Evolutionary conservation across 2,888 invertebrate species (phyloP).

Genomic region (Coenonympha arcania): DNA sequence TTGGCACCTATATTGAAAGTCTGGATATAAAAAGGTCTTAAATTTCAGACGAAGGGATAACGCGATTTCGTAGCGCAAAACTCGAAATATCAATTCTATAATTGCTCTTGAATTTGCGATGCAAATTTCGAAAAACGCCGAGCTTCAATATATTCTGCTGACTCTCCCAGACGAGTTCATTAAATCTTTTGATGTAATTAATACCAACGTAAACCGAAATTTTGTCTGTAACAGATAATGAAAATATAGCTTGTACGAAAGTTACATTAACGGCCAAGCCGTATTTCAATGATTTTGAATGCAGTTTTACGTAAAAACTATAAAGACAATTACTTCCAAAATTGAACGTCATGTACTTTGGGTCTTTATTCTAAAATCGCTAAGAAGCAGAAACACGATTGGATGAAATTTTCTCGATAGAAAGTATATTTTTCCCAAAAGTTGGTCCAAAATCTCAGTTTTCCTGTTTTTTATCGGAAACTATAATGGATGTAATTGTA

Average conservation of each 20-base stretch:
- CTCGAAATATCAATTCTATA: constrained; percentile 7
- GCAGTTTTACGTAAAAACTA: too few relatives aligned
- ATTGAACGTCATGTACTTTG: too few relatives aligned
- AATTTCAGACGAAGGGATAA: constrained; percentile 6
- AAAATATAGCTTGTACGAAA: background rate
- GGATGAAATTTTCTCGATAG: too few relatives aligned
- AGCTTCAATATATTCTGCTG: constrained; percentile 5
- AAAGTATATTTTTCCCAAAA: too few relatives aligned
- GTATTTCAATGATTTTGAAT: too few relatives aligned
- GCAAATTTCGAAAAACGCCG: constrained; percentile 10
- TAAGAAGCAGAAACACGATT: too few relatives aligned
- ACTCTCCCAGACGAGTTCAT: constrained; percentile 9
- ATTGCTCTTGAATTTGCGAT: constrained; percentile 10
- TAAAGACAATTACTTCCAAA: too few relatives aligned
- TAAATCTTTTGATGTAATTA: constrained; percentile 8
- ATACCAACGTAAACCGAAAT: constrained; percentile 1
- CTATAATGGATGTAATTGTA: too few relatives aligned
- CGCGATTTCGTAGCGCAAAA: constrained; percentile 6
- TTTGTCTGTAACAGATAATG: background rate
- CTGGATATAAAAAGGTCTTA: background rate
- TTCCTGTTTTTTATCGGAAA: too few relatives aligned
- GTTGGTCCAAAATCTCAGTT: too few relatives aligned
- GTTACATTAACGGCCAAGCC: too few relatives aligned
- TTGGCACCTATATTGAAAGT: background rate
- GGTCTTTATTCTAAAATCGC: too few relatives aligned